These are phyloP conservation scores for Tenebrosternarchus preto DNA, from an alignment of 2,113 vertebrate species.

Conservation along the genomic window DNA sequence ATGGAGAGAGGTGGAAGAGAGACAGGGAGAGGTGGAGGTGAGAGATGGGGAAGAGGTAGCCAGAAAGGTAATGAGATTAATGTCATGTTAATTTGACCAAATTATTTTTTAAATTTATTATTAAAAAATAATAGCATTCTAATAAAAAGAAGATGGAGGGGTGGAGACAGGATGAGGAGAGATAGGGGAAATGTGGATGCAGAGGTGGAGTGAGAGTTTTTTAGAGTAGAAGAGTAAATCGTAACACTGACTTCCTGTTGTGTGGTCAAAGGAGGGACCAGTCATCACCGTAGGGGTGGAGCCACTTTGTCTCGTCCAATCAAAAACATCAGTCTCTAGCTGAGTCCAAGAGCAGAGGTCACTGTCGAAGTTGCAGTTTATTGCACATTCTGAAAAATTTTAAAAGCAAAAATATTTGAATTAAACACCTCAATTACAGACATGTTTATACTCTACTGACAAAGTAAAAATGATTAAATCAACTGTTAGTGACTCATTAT, in stretches of 20 bases:
- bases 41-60: background rate
- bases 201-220: too few species aligned
- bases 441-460: too few species aligned
- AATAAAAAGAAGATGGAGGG: too few species aligned
- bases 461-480: too few species aligned
- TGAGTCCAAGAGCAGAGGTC: slow-evolving; percentile 75
- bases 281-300: slow-evolving; percentile 60
- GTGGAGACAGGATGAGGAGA: too few species aligned
- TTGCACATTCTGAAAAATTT: slow-evolving; percentile 62
- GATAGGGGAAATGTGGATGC: too few species aligned
- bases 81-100: too few species aligned
- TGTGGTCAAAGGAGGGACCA: slow-evolving; percentile 63
- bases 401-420: slow-evolving; percentile 14
- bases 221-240: background rate
- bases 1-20: background rate
- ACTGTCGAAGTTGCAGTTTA: slow-evolving; percentile 74
- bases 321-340: slow-evolving; percentile 71
- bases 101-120: too few species aligned
- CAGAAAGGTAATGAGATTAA: too few species aligned
- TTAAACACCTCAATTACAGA: background rate
- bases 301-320: slow-evolving; percentile 63
- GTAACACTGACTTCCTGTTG: slow-evolving; percentile 48
- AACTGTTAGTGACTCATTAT: too few species aligned
- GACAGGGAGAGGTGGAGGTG: background rate
- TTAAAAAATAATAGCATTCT: too few species aligned